phyloP scores from a whole-genome alignment of 2,113 vertebrate species.

The Genyomyrus donnyi region DNA sequence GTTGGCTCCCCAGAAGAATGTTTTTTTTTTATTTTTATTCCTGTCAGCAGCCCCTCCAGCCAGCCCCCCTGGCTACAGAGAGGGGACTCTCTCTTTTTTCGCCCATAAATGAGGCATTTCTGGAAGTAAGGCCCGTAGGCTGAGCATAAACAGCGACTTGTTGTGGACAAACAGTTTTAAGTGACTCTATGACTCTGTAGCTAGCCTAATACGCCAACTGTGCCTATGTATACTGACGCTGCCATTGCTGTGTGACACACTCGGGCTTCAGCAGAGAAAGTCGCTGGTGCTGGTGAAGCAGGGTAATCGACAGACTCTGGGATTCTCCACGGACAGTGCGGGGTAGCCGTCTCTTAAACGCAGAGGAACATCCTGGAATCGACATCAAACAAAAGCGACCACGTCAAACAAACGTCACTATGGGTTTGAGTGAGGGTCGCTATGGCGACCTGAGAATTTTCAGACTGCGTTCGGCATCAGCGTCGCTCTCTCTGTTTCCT shows the following conservation, averaged over 20 bases:
- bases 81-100: slow-evolving; percentile 40
- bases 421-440: neutral
- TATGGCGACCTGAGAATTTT: neutral
- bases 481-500: slow-evolving; percentile 38
- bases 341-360: neutral
- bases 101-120: slow-evolving; percentile 39
- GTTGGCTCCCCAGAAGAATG: slow-evolving; percentile 52
- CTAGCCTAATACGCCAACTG: slow-evolving; percentile 66
- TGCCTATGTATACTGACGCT: slow-evolving; percentile 65
- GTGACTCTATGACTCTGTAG: slow-evolving; percentile 59
- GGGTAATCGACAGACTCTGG: slow-evolving; percentile 14
- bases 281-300: slow-evolving; percentile 38
- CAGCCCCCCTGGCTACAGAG: slow-evolving; percentile 35
- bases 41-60: slow-evolving; percentile 26
- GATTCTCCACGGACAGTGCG: neutral
- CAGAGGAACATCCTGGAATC: neutral
- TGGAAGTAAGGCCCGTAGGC: slow-evolving; percentile 27
- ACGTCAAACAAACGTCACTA: neutral
- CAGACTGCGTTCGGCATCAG: slow-evolving; percentile 32
- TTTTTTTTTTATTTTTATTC: slow-evolving; percentile 42
- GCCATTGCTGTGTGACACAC: slow-evolving; percentile 49
- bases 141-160: slow-evolving; percentile 33
- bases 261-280: slow-evolving; percentile 41
- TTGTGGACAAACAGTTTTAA: slow-evolving; percentile 50
- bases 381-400: neutral